Conservation (phyloP, 2,888 invertebrate species). For the Eumacrocentrus americanus region DNA sequence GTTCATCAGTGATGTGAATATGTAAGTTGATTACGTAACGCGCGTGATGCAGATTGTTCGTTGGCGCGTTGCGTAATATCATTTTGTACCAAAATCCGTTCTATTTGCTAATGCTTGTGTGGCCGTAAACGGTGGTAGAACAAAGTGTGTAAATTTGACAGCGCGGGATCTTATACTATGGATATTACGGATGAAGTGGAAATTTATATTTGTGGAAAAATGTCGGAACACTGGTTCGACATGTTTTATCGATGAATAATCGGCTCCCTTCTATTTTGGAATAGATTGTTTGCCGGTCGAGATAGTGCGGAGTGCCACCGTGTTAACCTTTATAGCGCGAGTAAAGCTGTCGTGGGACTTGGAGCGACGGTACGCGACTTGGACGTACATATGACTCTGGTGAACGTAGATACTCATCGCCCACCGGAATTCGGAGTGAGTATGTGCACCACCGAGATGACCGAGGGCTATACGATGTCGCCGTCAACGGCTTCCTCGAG, state of each 20-base stretch:
- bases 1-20: constrained; percentile 1
- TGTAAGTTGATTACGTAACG: not conserved
- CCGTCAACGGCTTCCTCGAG: constrained; percentile 56
- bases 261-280: not conserved
- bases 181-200: not conserved
- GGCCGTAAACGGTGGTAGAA: too few relatives aligned
- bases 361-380: constrained; percentile 20
- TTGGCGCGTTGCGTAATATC: not conserved
- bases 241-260: not conserved
- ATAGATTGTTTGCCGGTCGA: too few relatives aligned
- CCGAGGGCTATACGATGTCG: constrained; percentile 58
- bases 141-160: not conserved
- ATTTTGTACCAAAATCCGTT: too few relatives aligned
- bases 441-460: constrained; percentile 61
- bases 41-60: not conserved
- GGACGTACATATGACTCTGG: constrained; percentile 28
- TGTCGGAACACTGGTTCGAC: not conserved
- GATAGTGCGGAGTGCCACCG: too few relatives aligned
- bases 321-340: too few relatives aligned
- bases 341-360: not conserved
- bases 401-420: constrained; percentile 24
- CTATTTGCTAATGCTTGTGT: too few relatives aligned
- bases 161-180: not conserved
- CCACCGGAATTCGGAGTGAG: constrained; percentile 38
- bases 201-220: not conserved